A percentile compares a stretch with the other conserved stretches of the same genome.
Evolutionary conservation across 2,797 vertebrate genomes (phyloP).

Genomic region (Liasis olivaceus): DNA sequence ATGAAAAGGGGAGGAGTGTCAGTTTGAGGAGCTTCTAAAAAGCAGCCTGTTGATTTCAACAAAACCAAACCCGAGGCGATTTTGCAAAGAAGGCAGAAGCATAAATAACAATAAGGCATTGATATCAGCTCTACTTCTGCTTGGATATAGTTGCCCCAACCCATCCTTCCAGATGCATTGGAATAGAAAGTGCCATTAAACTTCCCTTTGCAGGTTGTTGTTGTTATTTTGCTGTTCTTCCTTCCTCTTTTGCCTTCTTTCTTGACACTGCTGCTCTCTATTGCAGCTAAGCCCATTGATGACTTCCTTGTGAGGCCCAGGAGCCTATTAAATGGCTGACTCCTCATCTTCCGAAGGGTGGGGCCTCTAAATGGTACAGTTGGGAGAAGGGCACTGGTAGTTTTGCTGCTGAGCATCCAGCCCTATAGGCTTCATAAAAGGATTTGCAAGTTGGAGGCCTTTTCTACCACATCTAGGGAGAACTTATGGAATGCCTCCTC

Average conservation of each 20-base stretch:
- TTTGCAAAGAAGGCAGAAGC: slow-evolving; percentile 59
- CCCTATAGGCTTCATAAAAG: background rate
- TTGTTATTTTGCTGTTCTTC: background rate
- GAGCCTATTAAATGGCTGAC: background rate
- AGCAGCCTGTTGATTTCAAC: slow-evolving; percentile 41
- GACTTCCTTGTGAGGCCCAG: background rate
- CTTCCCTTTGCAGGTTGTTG: background rate
- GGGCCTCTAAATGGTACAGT: background rate
- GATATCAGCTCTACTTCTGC: slow-evolving; percentile 38
- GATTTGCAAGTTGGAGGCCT: background rate
- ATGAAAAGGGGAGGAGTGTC: slow-evolving; percentile 61
- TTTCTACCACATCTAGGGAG: background rate
- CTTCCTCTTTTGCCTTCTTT: background rate
- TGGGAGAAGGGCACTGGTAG: background rate
- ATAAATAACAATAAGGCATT: slow-evolving; percentile 44
- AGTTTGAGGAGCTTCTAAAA: slow-evolving; percentile 50
- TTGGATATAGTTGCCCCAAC: slow-evolving; percentile 22
- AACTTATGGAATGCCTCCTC: background rate
- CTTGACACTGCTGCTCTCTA: background rate
- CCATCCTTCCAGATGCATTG: background rate
- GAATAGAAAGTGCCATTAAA: background rate
- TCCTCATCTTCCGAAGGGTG: background rate
- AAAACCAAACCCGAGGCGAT: slow-evolving; percentile 52
- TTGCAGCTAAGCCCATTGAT: background rate
- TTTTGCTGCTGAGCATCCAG: background rate